A percentile compares a stretch with the other conserved stretches of the same genome.
These are phyloP conservation scores for Cepaea hortensis DNA, from an alignment of 2,888 invertebrate genomes.

Conservation along the genomic window DNA sequence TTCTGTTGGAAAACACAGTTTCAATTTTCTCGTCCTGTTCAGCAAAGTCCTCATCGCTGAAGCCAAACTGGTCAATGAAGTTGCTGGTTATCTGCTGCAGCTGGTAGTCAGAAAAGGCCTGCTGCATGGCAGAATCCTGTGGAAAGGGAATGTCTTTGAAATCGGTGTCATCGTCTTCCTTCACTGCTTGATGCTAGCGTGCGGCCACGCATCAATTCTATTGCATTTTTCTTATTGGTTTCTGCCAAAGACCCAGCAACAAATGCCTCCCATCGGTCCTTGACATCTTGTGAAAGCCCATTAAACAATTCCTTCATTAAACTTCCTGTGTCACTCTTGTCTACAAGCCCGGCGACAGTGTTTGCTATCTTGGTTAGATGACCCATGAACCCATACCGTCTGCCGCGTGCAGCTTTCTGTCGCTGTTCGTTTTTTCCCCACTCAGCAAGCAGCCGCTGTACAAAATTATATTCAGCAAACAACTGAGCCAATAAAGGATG, in stretches of 20 bases:
- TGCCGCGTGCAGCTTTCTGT: conserved; percentile 57
- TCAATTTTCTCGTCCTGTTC: conserved; percentile 79
- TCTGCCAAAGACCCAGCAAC: conserved; percentile 75
- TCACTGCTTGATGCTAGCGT: conserved; percentile 77
- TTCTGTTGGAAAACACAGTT: conserved; percentile 71
- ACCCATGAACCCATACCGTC: conserved; percentile 81
- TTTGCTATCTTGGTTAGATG: conserved; percentile 80
- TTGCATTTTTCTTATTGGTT: conserved; percentile 76
- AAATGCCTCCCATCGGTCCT: conserved; percentile 77
- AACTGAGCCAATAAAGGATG: conserved; percentile 71
- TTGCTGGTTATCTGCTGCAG: conserved; percentile 81
- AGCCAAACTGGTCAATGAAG: conserved; percentile 82
- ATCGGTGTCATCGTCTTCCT: conserved; percentile 79
- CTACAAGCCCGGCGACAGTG: conserved; percentile 75
- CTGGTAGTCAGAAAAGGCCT: conserved; percentile 81
- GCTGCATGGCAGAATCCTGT: conserved; percentile 79
- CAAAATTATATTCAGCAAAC: conserved; percentile 23
- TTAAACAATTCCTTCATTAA: conserved; percentile 74
- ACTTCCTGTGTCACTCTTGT: conserved; percentile 75
- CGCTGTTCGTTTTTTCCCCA: conserved; percentile 19
- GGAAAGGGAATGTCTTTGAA: conserved; percentile 79
- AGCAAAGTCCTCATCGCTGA: conserved; percentile 82
- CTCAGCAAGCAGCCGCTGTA: conserved; percentile 15
- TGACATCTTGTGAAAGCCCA: conserved; percentile 75
- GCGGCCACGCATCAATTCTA: conserved; percentile 76